Conservation (phyloP, 2,113 vertebrate species). For the Ptilonorhynchus violaceus region DNA sequence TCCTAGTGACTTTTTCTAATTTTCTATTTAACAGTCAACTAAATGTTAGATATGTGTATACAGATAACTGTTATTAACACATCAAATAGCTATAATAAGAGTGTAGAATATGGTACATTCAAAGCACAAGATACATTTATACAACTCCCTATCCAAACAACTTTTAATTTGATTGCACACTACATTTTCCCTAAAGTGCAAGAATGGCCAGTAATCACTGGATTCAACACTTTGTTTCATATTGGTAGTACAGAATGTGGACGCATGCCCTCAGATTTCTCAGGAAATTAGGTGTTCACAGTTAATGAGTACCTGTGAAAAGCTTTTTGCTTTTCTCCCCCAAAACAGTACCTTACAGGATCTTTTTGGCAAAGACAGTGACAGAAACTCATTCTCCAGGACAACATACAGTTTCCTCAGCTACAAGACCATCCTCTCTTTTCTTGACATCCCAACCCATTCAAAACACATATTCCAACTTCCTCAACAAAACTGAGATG, state of each 20-base stretch:
- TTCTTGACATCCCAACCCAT: conserved; percentile 27
- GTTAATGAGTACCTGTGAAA: background rate
- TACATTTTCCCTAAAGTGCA: background rate
- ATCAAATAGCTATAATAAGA: background rate
- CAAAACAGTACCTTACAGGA: background rate
- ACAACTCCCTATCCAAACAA: background rate
- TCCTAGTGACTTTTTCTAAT: background rate
- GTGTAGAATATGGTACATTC: background rate
- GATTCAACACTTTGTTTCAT: background rate
- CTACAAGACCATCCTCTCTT: conserved; percentile 31
- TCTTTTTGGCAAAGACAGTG: background rate
- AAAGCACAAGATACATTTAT: background rate
- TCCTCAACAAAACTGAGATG: conserved; percentile 31
- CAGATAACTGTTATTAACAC: background rate
- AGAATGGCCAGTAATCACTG: background rate
- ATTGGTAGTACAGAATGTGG: background rate
- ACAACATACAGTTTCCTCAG: background rate
- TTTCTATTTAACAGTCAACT: background rate
- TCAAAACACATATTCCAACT: conserved; percentile 4
- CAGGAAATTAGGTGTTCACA: background rate
- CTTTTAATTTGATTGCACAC: background rate
- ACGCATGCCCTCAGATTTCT: background rate
- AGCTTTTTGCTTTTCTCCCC: background rate
- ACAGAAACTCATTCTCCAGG: background rate
- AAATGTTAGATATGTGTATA: background rate